These are phyloP conservation scores for Hirtodrosophila confusa DNA, from an alignment of 2,888 invertebrate species.

Conservation along the genomic window DNA sequence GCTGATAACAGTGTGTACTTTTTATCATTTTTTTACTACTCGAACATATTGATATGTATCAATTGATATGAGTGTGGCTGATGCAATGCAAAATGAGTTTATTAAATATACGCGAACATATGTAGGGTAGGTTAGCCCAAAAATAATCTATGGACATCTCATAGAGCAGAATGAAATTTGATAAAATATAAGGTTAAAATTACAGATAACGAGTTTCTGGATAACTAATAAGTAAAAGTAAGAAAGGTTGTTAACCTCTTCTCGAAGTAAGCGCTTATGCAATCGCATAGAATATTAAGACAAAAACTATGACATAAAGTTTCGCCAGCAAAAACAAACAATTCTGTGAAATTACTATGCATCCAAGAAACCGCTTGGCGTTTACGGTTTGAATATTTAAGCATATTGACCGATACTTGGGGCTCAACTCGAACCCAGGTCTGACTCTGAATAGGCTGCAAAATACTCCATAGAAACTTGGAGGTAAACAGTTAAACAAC, in stretches of 20 bases:
- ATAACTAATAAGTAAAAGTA: too few species aligned
- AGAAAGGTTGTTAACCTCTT: neutral
- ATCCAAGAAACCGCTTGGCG: slow-evolving; percentile 15
- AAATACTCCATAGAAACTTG: slow-evolving; percentile 22
- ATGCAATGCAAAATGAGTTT: slow-evolving; percentile 25
- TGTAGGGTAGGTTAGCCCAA: slow-evolving; percentile 13
- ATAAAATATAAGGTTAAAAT: too few species aligned
- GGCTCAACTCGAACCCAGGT: neutral
- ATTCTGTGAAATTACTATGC: slow-evolving; percentile 15
- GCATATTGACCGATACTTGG: slow-evolving; percentile 40
- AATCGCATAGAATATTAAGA: slow-evolving; percentile 32
- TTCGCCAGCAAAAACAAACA: slow-evolving; percentile 8
- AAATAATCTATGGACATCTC: too few species aligned
- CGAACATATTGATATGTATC: neutral
- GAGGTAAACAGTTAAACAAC: slow-evolving; percentile 55
- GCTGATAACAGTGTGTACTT: neutral
- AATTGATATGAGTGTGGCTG: slow-evolving; percentile 19
- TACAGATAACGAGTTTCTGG: too few species aligned
- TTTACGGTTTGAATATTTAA: slow-evolving; percentile 59
- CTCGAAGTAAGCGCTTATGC: slow-evolving; percentile 14
- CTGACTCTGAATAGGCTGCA: slow-evolving; percentile 16
- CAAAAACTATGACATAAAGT: slow-evolving; percentile 36
- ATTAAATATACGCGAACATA: slow-evolving; percentile 1
- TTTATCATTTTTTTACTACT: neutral
- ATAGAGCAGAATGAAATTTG: too few species aligned